These are phyloP conservation scores for Prionailurus bengalensis DNA, from an alignment of 2,113 vertebrate species.

Conservation along the genomic window DNA sequence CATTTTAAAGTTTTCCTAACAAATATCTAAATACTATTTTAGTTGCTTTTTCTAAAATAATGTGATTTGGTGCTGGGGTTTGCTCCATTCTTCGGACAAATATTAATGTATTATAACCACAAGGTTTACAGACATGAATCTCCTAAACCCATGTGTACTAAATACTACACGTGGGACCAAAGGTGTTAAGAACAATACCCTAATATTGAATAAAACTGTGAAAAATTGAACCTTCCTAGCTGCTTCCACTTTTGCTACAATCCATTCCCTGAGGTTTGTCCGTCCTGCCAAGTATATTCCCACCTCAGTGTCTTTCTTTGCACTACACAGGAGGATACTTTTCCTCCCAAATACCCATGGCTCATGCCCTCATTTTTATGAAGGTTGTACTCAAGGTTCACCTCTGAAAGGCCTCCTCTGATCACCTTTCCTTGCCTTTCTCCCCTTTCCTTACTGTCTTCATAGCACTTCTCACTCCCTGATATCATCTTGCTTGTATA, in stretches of 20 bases:
- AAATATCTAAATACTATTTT: background rate
- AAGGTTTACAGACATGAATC: background rate
- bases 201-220: background rate
- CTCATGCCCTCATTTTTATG: background rate
- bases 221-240: background rate
- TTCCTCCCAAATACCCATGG: background rate
- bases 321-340: background rate
- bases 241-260: background rate
- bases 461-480: background rate
- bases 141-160: background rate
- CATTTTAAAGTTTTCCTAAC: constrained; percentile 11
- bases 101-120: background rate
- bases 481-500: background rate
- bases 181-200: background rate
- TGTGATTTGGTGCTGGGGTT: background rate
- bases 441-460: background rate
- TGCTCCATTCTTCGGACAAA: background rate
- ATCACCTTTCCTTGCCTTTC: background rate
- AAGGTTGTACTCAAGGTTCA: background rate
- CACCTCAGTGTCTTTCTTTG: background rate
- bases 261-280: background rate
- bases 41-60: constrained; percentile 37
- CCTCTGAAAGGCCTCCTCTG: background rate
- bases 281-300: background rate
- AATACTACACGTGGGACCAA: background rate